These are phyloP conservation scores for Poeciliopsis turrubarensis DNA, from an alignment of 2,113 vertebrate species.

Conservation along the genomic window DNA sequence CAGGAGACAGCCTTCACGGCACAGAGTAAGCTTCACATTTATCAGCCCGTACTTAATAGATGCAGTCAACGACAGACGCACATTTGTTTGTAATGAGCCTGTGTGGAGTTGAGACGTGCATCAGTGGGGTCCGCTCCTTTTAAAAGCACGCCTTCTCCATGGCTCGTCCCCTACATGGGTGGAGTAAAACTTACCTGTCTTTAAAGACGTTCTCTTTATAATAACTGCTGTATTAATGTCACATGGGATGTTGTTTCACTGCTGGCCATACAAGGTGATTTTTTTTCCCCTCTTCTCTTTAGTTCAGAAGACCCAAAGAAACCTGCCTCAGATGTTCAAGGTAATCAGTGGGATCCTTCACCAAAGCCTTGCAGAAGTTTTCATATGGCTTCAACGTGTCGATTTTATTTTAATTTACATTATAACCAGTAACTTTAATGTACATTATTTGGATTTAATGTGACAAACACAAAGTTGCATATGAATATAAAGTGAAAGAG, in stretches of 20 bases:
- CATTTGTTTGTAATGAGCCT: conserved; percentile 21
- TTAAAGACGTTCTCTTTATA: neutral
- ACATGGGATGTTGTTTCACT: neutral
- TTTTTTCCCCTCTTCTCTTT: conserved; percentile 15
- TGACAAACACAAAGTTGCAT: no score
- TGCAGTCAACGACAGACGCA: neutral
- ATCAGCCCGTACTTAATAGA: neutral
- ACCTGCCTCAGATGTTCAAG: conserved; percentile 55
- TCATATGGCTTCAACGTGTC: no score
- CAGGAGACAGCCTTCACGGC: conserved; percentile 61
- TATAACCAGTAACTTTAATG: no score
- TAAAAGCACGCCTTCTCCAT: conserved; percentile 62
- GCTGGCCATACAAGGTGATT: neutral
- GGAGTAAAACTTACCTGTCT: conserved; percentile 62
- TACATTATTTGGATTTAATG: no score
- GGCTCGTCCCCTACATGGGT: conserved; percentile 58
- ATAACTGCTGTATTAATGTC: neutral
- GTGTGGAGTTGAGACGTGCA: conserved; percentile 5
- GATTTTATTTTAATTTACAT: no score
- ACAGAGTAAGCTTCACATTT: conserved; percentile 63
- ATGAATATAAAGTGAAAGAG: no score
- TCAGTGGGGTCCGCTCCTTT: conserved; percentile 32
- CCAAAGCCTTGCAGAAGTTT: neutral
- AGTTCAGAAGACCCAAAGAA: conserved; percentile 70
- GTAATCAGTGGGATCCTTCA: conserved; percentile 40